Evolutionary conservation across 1,140 invertebrate species (phyloP).

Genomic region (Gonatopus flavifemur): DNA sequence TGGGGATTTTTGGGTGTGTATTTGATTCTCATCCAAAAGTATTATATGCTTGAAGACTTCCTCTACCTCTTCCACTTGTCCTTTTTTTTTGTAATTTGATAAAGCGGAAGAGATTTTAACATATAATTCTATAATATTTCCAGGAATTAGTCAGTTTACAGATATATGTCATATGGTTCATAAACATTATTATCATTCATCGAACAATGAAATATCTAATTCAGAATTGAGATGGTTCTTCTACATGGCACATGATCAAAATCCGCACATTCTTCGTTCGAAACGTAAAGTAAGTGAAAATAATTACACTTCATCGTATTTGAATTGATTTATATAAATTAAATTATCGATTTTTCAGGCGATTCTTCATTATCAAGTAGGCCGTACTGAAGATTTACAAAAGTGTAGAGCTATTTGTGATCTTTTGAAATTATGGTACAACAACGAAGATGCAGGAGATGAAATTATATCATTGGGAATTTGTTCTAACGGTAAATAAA

Average conservation of each 20-base stretch:
- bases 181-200: slow-evolving; percentile 13
- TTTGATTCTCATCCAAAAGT: no score
- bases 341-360: slow-evolving; percentile 8
- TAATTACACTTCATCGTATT: no score
- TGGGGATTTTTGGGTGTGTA: slow-evolving; percentile 31
- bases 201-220: slow-evolving; percentile 16
- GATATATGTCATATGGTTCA: slow-evolving; percentile 25
- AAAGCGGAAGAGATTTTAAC: background rate
- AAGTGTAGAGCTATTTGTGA: slow-evolving; percentile 34
- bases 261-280: slow-evolving; percentile 8
- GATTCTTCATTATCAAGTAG: slow-evolving; percentile 18
- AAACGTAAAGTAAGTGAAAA: slow-evolving; percentile 16
- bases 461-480: slow-evolving; percentile 34
- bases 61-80: no score
- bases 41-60: no score
- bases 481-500: slow-evolving; percentile 25
- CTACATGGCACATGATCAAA: slow-evolving; percentile 23
- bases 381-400: slow-evolving; percentile 23
- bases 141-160: slow-evolving; percentile 29
- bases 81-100: no score
- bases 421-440: slow-evolving; percentile 31
- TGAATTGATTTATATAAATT: background rate
- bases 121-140: background rate
- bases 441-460: slow-evolving; percentile 15
- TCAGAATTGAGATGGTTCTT: slow-evolving; percentile 27